Conservation (phyloP, 37 sponge, comb jelly and placozoan species). For the Petrosia ficiformis region DNA sequence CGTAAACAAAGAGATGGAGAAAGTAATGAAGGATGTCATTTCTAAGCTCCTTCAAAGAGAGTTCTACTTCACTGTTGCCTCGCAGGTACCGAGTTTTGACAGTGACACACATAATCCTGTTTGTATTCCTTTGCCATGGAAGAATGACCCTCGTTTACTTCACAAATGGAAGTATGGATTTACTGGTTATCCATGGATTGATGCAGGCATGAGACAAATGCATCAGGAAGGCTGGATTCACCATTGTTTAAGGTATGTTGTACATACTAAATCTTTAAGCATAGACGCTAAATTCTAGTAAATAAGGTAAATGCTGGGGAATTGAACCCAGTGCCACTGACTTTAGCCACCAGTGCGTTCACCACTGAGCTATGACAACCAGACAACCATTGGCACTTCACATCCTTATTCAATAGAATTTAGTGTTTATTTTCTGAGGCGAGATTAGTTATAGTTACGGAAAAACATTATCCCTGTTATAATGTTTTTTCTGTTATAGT, state of each 20-base stretch:
- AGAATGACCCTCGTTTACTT: conserved; percentile 13
- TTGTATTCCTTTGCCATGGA: conserved; percentile 63
- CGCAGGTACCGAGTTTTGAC: conserved; percentile 67
- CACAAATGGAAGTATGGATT: conserved; percentile 34
- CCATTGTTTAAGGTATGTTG: conserved; percentile 59
- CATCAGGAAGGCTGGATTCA: conserved; percentile 71
- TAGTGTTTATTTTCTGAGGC: too few species aligned
- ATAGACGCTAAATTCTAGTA: too few species aligned
- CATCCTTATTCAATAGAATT: too few species aligned
- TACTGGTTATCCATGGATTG: conserved; percentile 74
- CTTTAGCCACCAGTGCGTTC: too few species aligned
- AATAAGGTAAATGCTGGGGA: too few species aligned
- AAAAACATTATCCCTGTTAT: too few species aligned
- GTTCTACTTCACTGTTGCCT: conserved; percentile 36
- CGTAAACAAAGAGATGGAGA: conserved; percentile 9
- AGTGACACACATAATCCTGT: conserved; percentile 29
- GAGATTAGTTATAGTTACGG: too few species aligned
- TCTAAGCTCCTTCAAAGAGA: conserved; percentile 47
- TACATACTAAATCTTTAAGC: too few species aligned
- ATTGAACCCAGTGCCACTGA: too few species aligned
- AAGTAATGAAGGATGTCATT: conserved; percentile 12
- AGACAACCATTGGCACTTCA: too few species aligned
- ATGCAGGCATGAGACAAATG: conserved; percentile 78
- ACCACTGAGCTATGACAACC: too few species aligned
- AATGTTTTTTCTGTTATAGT: too few species aligned